Conservation (phyloP, 2,113 vertebrate species). For the Procavia capensis region DNA sequence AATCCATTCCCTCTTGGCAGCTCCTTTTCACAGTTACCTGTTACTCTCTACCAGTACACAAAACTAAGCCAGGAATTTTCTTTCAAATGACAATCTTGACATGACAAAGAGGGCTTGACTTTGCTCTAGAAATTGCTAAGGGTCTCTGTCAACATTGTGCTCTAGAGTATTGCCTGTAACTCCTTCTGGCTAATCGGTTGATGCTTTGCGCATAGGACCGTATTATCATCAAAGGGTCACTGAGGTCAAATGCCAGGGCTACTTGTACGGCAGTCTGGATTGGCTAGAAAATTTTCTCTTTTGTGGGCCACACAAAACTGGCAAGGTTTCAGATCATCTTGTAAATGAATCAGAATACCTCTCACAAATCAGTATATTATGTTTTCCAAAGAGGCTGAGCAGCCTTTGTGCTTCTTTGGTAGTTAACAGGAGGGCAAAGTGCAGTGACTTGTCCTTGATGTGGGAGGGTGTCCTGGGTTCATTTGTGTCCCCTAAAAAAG, state of each 20-base stretch:
- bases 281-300: background rate
- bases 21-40: conserved; percentile 7
- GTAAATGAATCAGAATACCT: background rate
- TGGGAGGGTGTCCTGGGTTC: background rate
- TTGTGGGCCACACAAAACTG: background rate
- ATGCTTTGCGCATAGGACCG: background rate
- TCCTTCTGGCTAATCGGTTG: background rate
- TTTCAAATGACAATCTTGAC: conserved; percentile 14
- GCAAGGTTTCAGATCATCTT: background rate
- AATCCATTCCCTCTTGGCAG: background rate
- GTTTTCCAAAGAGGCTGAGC: background rate
- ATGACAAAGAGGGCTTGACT: background rate
- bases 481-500: background rate
- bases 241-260: background rate
- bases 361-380: background rate
- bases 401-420: background rate
- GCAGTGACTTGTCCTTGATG: background rate
- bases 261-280: background rate
- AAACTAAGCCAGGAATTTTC: background rate
- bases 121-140: background rate
- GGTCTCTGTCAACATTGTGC: background rate
- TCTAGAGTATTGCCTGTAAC: background rate
- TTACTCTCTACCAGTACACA: background rate
- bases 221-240: background rate
- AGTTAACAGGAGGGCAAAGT: background rate